Conservation (phyloP, 2,888 invertebrate species). For the Leptinotarsa tumamoca region DNA sequence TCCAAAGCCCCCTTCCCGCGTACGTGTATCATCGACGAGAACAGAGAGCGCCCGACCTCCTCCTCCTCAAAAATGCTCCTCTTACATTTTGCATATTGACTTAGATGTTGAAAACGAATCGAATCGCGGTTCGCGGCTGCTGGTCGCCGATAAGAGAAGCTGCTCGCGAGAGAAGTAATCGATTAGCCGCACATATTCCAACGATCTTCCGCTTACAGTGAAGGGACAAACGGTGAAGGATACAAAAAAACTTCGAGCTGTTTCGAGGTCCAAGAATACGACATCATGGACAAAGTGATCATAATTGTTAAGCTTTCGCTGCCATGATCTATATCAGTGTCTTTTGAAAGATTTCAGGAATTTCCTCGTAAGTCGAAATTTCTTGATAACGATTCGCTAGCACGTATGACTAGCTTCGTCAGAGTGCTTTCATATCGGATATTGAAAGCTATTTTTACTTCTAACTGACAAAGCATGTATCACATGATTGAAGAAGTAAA, state of each 20-base stretch:
- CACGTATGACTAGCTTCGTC: too few species aligned
- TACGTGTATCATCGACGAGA: not conserved
- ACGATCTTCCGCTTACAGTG: constrained; percentile 40
- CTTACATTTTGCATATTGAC: constrained; percentile 46
- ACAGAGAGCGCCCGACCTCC: not conserved
- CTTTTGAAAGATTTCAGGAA: too few species aligned
- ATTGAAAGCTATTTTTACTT: too few species aligned
- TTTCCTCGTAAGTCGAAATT: too few species aligned
- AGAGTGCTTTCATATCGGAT: too few species aligned
- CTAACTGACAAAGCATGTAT: too few species aligned
- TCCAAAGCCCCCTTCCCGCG: not conserved
- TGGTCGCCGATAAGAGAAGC: constrained; percentile 60
- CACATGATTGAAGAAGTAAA: too few species aligned
- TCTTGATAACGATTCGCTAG: too few species aligned
- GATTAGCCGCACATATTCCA: constrained; percentile 54
- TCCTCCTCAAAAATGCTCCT: constrained; percentile 22
- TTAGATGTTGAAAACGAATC: constrained; percentile 44
- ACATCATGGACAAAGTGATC: too few species aligned
- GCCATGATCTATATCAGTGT: too few species aligned
- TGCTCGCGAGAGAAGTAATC: constrained; percentile 54
- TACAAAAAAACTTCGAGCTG: not conserved
- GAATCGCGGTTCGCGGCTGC: constrained; percentile 53
- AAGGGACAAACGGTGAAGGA: constrained; percentile 11
- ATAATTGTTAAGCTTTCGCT: too few species aligned
- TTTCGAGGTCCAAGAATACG: not conserved